phyloP scores from a whole-genome alignment of 2,113 vertebrate genomes.

The Motacilla tschutschensis region DNA sequence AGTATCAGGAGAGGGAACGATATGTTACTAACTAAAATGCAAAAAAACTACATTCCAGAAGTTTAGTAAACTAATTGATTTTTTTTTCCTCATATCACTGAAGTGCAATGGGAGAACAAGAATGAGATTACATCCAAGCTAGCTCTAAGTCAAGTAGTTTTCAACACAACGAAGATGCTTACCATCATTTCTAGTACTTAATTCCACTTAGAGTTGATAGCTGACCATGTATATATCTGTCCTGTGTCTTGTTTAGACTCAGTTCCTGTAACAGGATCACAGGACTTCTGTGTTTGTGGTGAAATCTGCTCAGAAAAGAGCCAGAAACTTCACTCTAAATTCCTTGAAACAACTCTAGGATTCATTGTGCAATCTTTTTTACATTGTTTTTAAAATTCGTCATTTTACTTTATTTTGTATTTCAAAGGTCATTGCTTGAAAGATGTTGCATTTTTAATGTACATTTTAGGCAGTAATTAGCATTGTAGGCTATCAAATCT shows the following conservation, averaged over 20 bases:
- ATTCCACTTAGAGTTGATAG: not conserved
- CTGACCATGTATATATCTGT: not conserved
- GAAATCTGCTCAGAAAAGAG: not conserved
- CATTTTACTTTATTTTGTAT: not conserved
- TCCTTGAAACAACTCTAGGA: not conserved
- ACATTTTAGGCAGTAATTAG: not conserved
- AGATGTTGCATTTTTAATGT: not conserved
- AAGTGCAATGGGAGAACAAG: not conserved
- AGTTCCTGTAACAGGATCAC: not conserved
- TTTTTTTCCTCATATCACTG: not conserved
- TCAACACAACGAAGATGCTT: not conserved
- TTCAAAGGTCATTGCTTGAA: not conserved
- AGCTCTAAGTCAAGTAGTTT: not conserved
- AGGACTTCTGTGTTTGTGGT: fast-evolving
- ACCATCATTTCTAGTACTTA: not conserved
- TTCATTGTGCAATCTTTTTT: not conserved
- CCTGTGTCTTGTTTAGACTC: not conserved
- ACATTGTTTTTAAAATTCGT: not conserved
- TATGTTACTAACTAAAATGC: not conserved
- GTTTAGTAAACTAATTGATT: not conserved
- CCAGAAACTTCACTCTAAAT: not conserved
- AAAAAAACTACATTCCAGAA: not conserved
- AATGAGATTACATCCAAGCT: not conserved
- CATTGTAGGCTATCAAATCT: not conserved
- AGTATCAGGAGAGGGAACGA: not conserved